Percentiles rank a stretch among this genome's conserved stretches.
Evolutionary conservation across 1,140 invertebrate genomes (phyloP).

Genomic region (Cydia fagiglandana): DNA sequence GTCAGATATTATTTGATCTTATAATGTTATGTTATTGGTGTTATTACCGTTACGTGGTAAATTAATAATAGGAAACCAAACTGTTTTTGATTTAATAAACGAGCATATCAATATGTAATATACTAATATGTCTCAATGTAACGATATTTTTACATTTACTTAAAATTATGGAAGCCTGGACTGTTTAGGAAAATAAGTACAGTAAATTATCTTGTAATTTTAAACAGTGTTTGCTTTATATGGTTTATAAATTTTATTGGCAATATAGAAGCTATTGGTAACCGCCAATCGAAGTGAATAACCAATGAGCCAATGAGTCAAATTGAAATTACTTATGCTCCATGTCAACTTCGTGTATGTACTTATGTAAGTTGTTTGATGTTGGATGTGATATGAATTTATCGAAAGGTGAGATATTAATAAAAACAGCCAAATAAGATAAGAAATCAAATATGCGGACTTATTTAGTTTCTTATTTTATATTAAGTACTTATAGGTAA

Average conservation of each 20-base stretch:
- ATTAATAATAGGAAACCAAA: not conserved
- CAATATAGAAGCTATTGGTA: not conserved
- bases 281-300: not conserved
- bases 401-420: not conserved
- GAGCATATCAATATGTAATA: no score
- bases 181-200: constrained; percentile 6
- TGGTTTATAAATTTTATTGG: constrained; percentile 5
- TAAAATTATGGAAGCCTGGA: constrained; percentile 3
- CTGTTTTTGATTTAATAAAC: not conserved
- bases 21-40: no score
- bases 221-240: constrained; percentile 10
- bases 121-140: no score
- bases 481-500: no score
- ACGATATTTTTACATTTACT: not conserved
- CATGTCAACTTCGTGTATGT: not conserved
- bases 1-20: no score
- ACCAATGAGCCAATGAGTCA: not conserved
- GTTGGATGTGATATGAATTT: not conserved
- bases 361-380: not conserved
- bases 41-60: no score
- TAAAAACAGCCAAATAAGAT: not conserved
- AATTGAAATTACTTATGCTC: not conserved
- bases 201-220: constrained; percentile 17
- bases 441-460: not conserved
- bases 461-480: no score